These are phyloP conservation scores for Lasioglossum lativentre DNA, from an alignment of 2,888 invertebrate species.

Conservation along the genomic window DNA sequence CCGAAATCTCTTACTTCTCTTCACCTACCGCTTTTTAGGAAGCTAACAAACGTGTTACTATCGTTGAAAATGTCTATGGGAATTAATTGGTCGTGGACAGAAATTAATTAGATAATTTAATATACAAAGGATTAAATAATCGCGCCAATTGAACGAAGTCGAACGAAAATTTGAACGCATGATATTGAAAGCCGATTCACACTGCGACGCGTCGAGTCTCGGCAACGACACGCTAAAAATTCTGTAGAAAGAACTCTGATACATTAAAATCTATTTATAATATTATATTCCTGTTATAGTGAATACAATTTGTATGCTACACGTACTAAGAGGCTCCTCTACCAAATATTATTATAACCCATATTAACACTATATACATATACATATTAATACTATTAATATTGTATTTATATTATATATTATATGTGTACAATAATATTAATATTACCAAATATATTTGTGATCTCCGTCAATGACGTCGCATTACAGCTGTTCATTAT, in stretches of 20 bases:
- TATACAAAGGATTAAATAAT: background rate
- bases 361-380: conserved; percentile 53
- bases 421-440: conserved; percentile 62
- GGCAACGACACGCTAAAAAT: conserved; percentile 42
- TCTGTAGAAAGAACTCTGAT: conserved; percentile 43
- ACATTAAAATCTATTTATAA: conserved; percentile 56
- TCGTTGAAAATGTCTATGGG: conserved; percentile 69
- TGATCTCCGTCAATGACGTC: conserved; percentile 40
- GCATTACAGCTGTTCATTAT: conserved; percentile 29
- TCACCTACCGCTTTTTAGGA: conserved; percentile 61
- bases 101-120: conserved; percentile 5
- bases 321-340: conserved; percentile 46
- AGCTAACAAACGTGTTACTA: conserved; percentile 51
- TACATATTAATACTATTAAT: conserved; percentile 55
- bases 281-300: conserved; percentile 59
- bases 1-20: conserved; percentile 39
- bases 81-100: background rate
- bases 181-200: conserved; percentile 53
- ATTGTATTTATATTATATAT: conserved; percentile 58
- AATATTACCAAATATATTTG: conserved; percentile 50
- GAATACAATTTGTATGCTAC: conserved; percentile 56
- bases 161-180: background rate
- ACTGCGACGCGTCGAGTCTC: conserved; percentile 50
- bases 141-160: background rate
- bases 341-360: conserved; percentile 58